Evolutionary conservation across 2,113 vertebrate species (phyloP).

Genomic region (Alligator mississippiensis): DNA sequence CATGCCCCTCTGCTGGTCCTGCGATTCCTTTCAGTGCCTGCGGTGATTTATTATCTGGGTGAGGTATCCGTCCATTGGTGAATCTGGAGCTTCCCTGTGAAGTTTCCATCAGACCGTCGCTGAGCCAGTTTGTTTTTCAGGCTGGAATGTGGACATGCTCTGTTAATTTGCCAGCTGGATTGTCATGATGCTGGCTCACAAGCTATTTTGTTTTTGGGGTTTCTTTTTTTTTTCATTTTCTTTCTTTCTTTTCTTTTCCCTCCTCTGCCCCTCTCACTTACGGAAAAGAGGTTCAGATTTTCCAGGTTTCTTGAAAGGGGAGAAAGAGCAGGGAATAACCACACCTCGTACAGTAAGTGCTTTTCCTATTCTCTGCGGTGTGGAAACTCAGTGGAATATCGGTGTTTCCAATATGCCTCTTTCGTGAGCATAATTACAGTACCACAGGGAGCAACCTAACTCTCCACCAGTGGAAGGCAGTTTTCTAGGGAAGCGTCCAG

Average conservation of each 20-base stretch:
- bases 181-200: not conserved
- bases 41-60: conserved; percentile 2
- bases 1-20: not conserved
- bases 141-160: conserved; percentile 64
- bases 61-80: not conserved
- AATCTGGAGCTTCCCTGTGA: conserved; percentile 51
- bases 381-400: conserved; percentile 45
- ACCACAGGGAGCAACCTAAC: rapidly evolving
- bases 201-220: conserved; percentile 19
- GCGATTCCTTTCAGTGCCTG: not conserved
- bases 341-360: not conserved
- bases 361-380: not conserved
- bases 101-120: conserved; percentile 70
- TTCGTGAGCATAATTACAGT: not conserved
- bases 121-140: conserved; percentile 68
- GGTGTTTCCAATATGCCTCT: not conserved
- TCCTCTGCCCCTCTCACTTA: not conserved
- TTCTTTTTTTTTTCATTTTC: not conserved
- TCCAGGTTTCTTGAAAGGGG: conserved; percentile 57
- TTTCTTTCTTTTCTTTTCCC: not conserved
- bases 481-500: not conserved
- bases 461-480: not conserved
- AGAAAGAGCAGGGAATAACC: conserved; percentile 29
- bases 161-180: conserved; percentile 72
- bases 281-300: conserved; percentile 65